These are phyloP conservation scores for Lophius americanus DNA, from an alignment of 2,797 vertebrate species.

Conservation along the genomic window DNA sequence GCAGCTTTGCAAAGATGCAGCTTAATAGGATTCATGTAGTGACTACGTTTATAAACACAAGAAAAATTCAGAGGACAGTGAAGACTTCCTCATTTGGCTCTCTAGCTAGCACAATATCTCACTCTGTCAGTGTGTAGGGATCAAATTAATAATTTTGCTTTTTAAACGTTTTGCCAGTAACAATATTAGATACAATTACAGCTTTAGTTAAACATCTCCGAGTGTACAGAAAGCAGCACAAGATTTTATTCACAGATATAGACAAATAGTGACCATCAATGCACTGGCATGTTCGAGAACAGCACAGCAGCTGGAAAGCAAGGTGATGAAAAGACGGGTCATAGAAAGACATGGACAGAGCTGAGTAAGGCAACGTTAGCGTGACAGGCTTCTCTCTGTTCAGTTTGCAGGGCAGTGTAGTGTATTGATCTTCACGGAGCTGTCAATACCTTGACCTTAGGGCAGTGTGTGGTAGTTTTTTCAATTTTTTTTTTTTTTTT, in stretches of 20 bases:
- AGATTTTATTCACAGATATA: conserved; percentile 78
- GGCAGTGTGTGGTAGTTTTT: conserved; percentile 64
- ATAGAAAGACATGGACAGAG: conserved; percentile 81
- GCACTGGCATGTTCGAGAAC: conserved; percentile 71
- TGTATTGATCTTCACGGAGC: conserved; percentile 76
- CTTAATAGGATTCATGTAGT: conserved; percentile 83
- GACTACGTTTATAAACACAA: conserved; percentile 79
- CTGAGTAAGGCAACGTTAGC: conserved; percentile 86
- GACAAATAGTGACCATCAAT: conserved; percentile 81
- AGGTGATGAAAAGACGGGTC: conserved; percentile 79
- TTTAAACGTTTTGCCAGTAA: conserved; percentile 73
- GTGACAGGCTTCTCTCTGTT: conserved; percentile 83
- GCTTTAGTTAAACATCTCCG: conserved; percentile 81
- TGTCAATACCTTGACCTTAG: conserved; percentile 78
- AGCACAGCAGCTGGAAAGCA: conserved; percentile 81
- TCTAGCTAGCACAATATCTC: conserved; percentile 81
- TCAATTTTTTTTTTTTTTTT: conserved; percentile 19
- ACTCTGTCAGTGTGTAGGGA: conserved; percentile 78
- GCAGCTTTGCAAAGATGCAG: conserved; percentile 86
- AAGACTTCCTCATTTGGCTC: conserved; percentile 80
- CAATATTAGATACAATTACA: conserved; percentile 79
- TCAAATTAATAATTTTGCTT: conserved; percentile 79
- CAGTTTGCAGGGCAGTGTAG: conserved; percentile 82
- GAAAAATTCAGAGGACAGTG: conserved; percentile 77
- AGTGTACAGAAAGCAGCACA: conserved; percentile 83